Evolutionary conservation across 92 coral and sea anemone genomes (phyloP).

Genomic region (Nematostella vectensis): DNA sequence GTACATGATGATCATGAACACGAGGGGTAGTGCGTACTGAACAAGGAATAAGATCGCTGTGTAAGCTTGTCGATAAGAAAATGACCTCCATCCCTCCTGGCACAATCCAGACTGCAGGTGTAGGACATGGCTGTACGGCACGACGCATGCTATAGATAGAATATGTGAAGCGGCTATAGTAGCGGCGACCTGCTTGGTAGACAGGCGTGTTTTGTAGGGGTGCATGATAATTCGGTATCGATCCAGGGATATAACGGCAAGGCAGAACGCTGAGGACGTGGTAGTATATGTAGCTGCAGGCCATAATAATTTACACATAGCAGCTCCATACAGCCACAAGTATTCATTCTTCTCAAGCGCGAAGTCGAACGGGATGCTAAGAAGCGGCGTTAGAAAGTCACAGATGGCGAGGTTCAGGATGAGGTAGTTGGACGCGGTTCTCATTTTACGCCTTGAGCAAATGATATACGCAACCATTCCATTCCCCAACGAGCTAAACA

Average conservation of each 20-base stretch:
- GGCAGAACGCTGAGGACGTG: constrained; percentile 71
- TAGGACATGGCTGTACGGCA: constrained; percentile 59
- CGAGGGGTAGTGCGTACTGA: constrained; percentile 71
- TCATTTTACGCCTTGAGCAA: constrained; percentile 52
- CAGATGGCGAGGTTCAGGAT: constrained; percentile 84
- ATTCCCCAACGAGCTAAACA: constrained; percentile 65
- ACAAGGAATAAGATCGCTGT: constrained; percentile 55
- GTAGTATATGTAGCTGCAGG: constrained; percentile 72
- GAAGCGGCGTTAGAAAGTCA: constrained; percentile 74
- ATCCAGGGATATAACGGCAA: constrained; percentile 82
- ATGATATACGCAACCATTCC: constrained; percentile 65
- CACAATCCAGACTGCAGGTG: constrained; percentile 37
- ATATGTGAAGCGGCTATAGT: constrained; percentile 33
- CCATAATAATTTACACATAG: constrained; percentile 69
- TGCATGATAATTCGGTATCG: constrained; percentile 85
- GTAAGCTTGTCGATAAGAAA: constrained; percentile 61
- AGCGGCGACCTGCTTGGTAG: constrained; percentile 42
- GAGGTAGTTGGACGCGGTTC: constrained; percentile 66
- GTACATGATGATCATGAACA: constrained; percentile 71
- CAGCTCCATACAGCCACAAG: constrained; percentile 69
- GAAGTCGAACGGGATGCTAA: constrained; percentile 87
- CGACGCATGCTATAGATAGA: constrained; percentile 37
- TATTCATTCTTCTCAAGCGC: constrained; percentile 61
- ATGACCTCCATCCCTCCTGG: constrained; percentile 66
- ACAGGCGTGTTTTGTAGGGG: constrained; percentile 71